Conservation (phyloP, 1,140 invertebrate species). For the Xylocopa sonorina region DNA sequence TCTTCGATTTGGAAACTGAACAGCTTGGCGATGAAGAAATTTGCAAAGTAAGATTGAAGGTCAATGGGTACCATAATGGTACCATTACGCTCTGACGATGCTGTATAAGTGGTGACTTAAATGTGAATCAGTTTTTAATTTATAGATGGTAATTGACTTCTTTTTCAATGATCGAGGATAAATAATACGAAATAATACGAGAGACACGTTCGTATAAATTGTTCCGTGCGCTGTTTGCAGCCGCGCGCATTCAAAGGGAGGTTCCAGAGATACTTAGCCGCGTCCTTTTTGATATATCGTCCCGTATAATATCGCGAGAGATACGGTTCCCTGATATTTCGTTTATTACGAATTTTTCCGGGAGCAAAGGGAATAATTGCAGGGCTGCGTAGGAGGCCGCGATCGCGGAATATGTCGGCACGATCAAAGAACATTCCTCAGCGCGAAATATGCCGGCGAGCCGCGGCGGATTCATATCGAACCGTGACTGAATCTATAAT, state of each 20-base stretch:
- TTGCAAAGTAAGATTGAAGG: too few species aligned
- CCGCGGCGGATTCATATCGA: slow-evolving; percentile 66
- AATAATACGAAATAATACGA: too few species aligned
- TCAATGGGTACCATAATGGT: too few species aligned
- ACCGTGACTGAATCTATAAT: slow-evolving; percentile 44
- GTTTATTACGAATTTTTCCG: slow-evolving; percentile 34
- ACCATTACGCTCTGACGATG: too few species aligned
- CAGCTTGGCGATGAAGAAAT: too few species aligned
- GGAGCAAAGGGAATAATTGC: slow-evolving; percentile 39
- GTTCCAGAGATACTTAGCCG: slow-evolving; percentile 15
- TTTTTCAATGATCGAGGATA: neutral
- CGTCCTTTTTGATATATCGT: neutral
- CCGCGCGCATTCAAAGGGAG: neutral
- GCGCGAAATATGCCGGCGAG: slow-evolving; percentile 56
- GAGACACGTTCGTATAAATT: too few species aligned
- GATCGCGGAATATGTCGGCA: slow-evolving; percentile 56
- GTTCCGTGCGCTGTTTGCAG: neutral
- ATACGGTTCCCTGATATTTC: slow-evolving; percentile 24
- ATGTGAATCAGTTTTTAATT: too few species aligned
- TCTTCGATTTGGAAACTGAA: neutral
- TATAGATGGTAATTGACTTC: too few species aligned
- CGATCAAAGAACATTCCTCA: slow-evolving; percentile 72
- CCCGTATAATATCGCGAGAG: neutral
- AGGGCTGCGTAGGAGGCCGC: slow-evolving; percentile 47
- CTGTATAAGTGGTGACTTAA: too few species aligned